Evolutionary conservation across 2,113 vertebrate genomes (phyloP), one percentile per base, ranked within the genome.

Genomic region (Otus sunia): DNA sequence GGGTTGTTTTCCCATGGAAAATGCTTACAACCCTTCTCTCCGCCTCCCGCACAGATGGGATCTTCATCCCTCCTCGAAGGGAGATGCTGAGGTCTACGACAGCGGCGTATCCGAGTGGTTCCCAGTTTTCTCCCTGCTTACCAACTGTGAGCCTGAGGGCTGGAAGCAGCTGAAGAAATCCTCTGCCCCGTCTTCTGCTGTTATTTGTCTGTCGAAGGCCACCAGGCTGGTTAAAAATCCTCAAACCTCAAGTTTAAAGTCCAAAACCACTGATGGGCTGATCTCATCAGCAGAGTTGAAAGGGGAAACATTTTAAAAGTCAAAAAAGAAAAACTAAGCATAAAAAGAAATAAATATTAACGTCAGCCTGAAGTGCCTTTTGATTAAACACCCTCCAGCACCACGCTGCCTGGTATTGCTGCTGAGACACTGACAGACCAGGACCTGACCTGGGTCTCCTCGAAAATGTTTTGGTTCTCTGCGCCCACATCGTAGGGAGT

Each of bases 361-460:
- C 3, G 6, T 16, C 32, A 36, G 32, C 21, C 34, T 34, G 13
- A 55, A 37, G 17, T 3, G 22, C 49, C 13, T 63, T 53, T 45
- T 55, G 22, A 26, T 47, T 39, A 21, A 27, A 17, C 22, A 32
- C 34, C 34, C 18, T 37, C 10, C 26, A 5, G 27, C 4, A 30
- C 39, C 34, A 8, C 6, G 3, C 37, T 32, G 49, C 15, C 82
- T 49, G 39, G 21, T 29, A 26, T 29, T 75, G 29, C 45, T 9
- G 7, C 32, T 1, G 3, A 14, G 49, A 52, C 47, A 9, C 69
- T 5, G 20, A 36, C 20, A 13, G 36, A 43, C 16, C 53, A 63
- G 60, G 41, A 73, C 37, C 4, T 0, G 41, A 73, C 37, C 4
- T 0, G 5, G 62, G 8, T 45, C 34, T 29, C 23, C n/a, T 34